A percentile compares a stretch with the other conserved stretches of the same genome.
Conservation (phyloP, 2,113 vertebrate species). For the Solea solea region DNA sequence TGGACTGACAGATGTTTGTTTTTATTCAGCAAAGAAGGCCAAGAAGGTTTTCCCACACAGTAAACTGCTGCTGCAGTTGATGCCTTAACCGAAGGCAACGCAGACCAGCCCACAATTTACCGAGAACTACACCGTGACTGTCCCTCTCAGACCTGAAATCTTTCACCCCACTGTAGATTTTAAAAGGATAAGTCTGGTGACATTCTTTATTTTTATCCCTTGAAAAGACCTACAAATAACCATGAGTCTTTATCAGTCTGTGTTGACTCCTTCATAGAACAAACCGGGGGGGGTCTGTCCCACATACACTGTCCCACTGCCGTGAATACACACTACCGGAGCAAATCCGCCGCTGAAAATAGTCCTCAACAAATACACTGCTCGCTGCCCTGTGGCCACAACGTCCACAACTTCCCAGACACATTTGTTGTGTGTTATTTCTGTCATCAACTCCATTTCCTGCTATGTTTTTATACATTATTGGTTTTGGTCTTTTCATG, state of each 20-base stretch:
- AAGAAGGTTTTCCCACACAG: conserved; percentile 15
- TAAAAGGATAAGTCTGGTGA: not conserved
- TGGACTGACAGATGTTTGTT: conserved; percentile 32
- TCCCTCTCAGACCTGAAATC: conserved; percentile 48
- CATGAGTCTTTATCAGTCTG: not conserved
- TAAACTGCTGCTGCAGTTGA: conserved; percentile 20
- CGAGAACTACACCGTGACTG: conserved; percentile 47
- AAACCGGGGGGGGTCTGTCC: not conserved
- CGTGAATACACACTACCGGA: not conserved
- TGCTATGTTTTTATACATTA: not conserved
- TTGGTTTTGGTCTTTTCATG: conserved; percentile 10
- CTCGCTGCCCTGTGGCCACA: not conserved
- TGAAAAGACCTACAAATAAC: conserved; percentile 4
- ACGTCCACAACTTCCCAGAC: not conserved
- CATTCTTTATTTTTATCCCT: not conserved
- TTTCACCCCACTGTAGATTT: conserved; percentile 3
- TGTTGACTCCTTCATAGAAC: not conserved
- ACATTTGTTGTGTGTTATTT: not conserved
- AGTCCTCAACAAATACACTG: not conserved
- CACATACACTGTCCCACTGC: not conserved
- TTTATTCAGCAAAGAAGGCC: conserved; percentile 43
- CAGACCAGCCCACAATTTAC: conserved; percentile 11
- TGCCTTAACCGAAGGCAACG: conserved; percentile 14
- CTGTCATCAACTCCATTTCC: not conserved
- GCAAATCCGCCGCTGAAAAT: not conserved